These are phyloP conservation scores for Festucalex cinctus DNA, from an alignment of 2,113 vertebrate species.

Conservation along the genomic window DNA sequence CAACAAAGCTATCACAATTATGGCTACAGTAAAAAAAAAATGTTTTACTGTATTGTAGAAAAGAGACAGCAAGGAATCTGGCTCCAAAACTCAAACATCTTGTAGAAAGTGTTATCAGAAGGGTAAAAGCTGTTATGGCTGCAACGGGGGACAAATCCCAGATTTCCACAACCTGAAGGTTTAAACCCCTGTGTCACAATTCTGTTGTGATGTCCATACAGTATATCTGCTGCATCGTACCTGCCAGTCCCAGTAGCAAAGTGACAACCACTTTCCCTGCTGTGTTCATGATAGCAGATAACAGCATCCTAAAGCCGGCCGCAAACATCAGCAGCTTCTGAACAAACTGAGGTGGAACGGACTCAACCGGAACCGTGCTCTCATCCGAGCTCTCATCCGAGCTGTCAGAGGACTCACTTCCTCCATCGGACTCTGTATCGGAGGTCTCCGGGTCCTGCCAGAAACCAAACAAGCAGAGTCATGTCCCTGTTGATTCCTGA, in stretches of 20 bases:
- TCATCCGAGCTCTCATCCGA: constrained; percentile 59
- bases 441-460: constrained; percentile 59
- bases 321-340: constrained; percentile 71
- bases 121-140: no score
- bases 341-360: constrained; percentile 62
- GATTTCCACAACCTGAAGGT: no score
- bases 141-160: no score
- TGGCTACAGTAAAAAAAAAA: no score
- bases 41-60: no score
- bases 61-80: no score
- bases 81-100: no score
- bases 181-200: no score
- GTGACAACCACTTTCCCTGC: constrained; percentile 75
- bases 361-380: constrained; percentile 26
- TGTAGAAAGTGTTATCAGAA: no score
- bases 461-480: neutral
- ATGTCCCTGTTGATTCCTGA: neutral
- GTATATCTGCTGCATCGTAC: constrained; percentile 50
- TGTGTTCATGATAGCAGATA: constrained; percentile 68
- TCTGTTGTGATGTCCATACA: no score
- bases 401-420: constrained; percentile 61
- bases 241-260: constrained; percentile 76
- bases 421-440: constrained; percentile 68
- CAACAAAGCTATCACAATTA: no score
- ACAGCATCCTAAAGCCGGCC: constrained; percentile 59